Conservation (phyloP, 2,797 vertebrate genomes). For the Aplochiton taeniatus region DNA sequence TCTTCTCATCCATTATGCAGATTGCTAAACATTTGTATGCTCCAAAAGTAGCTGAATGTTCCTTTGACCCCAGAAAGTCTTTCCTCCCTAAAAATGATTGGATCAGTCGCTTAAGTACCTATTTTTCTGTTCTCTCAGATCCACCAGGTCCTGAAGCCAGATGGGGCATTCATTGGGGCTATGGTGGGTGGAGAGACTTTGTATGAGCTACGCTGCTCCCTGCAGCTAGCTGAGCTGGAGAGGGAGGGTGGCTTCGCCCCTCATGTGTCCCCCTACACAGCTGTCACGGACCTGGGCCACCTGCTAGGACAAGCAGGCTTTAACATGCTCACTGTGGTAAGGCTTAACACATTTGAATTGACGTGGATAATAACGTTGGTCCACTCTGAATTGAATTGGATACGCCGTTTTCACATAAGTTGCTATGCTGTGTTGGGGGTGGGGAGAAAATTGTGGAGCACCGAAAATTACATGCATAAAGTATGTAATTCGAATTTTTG, state of each 20-base stretch:
- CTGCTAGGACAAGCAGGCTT: slow-evolving; percentile 90
- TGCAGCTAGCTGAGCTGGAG: slow-evolving; percentile 91
- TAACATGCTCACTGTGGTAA: slow-evolving; percentile 93
- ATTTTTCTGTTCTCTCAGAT: slow-evolving; percentile 74
- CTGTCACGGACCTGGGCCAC: slow-evolving; percentile 87
- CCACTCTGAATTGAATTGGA: no score
- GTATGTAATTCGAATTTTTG: no score
- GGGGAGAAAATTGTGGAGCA: no score
- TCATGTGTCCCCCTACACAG: slow-evolving; percentile 89
- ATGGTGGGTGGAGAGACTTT: slow-evolving; percentile 92
- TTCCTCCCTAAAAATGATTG: no score
- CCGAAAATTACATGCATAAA: no score
- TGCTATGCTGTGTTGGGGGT: no score
- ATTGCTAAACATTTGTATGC: no score
- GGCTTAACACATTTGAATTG: background rate
- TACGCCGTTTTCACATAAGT: no score
- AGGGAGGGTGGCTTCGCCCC: slow-evolving; percentile 92
- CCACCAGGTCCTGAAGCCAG: slow-evolving; percentile 85
- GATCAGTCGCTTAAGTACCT: background rate
- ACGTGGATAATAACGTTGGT: no score
- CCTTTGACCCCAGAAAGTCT: no score
- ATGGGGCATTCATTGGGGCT: slow-evolving; percentile 91
- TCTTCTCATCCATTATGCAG: no score
- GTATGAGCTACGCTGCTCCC: slow-evolving; percentile 90
- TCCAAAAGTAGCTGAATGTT: no score